These are phyloP conservation scores for Petrocephalus microphthalmus DNA, from an alignment of 2,113 vertebrate species.

Conservation along the genomic window DNA sequence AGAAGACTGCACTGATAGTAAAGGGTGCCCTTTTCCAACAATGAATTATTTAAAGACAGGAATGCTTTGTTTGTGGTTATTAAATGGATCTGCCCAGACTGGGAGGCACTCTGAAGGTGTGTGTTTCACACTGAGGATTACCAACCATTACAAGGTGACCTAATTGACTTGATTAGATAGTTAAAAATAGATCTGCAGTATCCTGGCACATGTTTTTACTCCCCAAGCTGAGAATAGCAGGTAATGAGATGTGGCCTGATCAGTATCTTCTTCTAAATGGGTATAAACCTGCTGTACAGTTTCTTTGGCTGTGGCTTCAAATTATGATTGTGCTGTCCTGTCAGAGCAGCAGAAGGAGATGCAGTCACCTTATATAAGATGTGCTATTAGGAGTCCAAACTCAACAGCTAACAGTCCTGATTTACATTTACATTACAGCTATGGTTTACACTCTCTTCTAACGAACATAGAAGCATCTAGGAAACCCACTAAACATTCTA, in stretches of 20 bases:
- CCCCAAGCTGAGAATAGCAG: neutral
- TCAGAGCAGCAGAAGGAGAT: neutral
- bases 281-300: neutral
- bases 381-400: neutral
- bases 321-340: neutral
- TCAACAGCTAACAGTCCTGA: neutral
- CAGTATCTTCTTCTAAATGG: neutral
- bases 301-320: neutral
- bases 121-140: constrained; percentile 15
- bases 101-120: neutral
- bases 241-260: neutral
- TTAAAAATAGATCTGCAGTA: constrained; percentile 22
- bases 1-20: neutral
- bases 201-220: neutral
- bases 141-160: constrained; percentile 20
- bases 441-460: neutral
- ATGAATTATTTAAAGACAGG: neutral
- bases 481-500: neutral
- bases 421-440: neutral
- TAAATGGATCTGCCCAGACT: neutral
- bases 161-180: constrained; percentile 21
- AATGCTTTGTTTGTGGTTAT: neutral
- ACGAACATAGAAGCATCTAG: neutral
- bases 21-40: neutral
- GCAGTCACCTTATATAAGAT: neutral